A percentile compares a stretch with the other conserved stretches of the same genome.
phyloP scores from a whole-genome alignment of 2,888 invertebrate species.

The Nebria brevicollis region DNA sequence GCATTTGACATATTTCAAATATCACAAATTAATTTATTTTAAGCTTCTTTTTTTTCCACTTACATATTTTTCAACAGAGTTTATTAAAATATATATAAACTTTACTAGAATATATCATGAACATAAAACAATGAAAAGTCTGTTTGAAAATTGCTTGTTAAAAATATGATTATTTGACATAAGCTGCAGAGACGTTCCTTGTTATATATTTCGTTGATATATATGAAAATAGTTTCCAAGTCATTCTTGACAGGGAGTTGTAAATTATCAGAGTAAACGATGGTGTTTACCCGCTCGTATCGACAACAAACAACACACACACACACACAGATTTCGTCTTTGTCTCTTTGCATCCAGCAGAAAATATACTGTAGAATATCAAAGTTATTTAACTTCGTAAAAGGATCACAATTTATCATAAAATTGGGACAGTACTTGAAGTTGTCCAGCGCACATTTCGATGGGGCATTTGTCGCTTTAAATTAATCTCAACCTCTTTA shows the following conservation, averaged over 20 bases:
- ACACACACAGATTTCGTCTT: neutral
- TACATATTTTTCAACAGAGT: no score
- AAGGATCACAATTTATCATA: neutral
- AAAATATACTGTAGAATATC: neutral
- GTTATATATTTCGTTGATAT: neutral
- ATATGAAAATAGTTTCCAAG: neutral
- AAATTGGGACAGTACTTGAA: neutral
- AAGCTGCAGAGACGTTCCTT: neutral
- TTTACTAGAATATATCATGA: no score
- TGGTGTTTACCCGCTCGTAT: slow-evolving; percentile 1
- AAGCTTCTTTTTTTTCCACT: no score
- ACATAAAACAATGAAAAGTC: no score
- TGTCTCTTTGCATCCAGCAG: neutral
- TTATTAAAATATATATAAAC: no score
- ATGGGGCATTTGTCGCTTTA: neutral
- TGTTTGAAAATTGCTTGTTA: neutral
- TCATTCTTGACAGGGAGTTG: neutral
- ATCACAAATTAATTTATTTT: no score
- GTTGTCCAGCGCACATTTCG: neutral
- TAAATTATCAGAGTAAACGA: neutral
- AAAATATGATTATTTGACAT: neutral
- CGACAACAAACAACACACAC: neutral
- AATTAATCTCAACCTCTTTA: neutral
- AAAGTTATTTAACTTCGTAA: neutral
- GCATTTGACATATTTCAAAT: neutral